Evolutionary conservation across 2,797 vertebrate species (phyloP).

Genomic region (Molossus molossus): DNA sequence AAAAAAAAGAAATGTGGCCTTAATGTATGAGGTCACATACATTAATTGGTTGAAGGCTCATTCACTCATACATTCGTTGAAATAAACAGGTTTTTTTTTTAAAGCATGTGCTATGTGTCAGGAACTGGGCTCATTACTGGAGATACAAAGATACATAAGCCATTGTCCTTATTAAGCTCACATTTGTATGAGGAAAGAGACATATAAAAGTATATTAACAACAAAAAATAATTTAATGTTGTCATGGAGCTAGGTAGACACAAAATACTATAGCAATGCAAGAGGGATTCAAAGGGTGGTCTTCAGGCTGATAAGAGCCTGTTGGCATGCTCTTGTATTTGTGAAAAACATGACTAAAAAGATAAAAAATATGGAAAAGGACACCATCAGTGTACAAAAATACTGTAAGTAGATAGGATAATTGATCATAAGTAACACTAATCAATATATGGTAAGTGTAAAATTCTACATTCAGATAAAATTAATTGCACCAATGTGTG

Average conservation of each 20-base stretch:
- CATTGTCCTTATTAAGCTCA: neutral
- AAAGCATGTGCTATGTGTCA: neutral
- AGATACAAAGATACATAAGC: slow-evolving; percentile 25
- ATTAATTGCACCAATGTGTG: neutral
- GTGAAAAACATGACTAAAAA: neutral
- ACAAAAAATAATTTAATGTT: neutral
- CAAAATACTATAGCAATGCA: neutral
- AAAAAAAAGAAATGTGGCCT: slow-evolving; percentile 2
- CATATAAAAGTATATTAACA: neutral
- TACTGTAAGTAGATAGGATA: slow-evolving; percentile 3
- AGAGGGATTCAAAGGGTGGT: neutral
- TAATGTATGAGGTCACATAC: too few species aligned
- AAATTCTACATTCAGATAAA: slow-evolving; percentile 46
- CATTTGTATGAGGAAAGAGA: neutral
- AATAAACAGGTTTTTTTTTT: slow-evolving; percentile 63
- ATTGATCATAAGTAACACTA: neutral
- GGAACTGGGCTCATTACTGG: neutral
- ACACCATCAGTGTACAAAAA: neutral
- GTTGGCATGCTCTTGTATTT: neutral
- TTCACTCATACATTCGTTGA: slow-evolving; percentile 53
- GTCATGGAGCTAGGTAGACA: neutral
- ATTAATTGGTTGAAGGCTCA: slow-evolving; percentile 1
- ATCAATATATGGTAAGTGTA: neutral
- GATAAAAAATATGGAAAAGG: slow-evolving; percentile 30
- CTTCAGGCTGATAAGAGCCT: neutral